phyloP scores from a whole-genome alignment of 2,113 vertebrate genomes.

The Zosterops pallidus region DNA sequence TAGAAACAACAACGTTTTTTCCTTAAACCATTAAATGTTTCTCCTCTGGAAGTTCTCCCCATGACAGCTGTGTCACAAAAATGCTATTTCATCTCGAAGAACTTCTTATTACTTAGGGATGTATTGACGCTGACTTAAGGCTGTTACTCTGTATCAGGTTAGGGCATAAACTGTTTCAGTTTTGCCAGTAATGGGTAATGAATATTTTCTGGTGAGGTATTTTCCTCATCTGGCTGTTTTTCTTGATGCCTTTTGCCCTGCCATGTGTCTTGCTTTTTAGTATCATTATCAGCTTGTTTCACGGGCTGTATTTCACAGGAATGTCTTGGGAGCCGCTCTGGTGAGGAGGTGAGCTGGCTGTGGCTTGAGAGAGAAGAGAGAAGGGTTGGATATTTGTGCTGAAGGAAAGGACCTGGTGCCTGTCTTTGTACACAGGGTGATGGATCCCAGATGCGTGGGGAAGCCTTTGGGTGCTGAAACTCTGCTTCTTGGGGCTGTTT shows the following conservation, averaged over 20 bases:
- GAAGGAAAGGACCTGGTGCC: background rate
- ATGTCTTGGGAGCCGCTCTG: background rate
- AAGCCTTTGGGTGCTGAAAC: background rate
- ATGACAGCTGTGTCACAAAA: background rate
- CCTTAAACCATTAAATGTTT: background rate
- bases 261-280: rapidly evolving
- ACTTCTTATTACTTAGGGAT: background rate
- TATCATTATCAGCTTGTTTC: background rate
- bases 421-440: rapidly evolving
- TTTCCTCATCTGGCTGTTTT: background rate
- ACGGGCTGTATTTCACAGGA: background rate
- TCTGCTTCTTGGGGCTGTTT: background rate
- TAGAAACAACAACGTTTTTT: background rate
- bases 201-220: background rate
- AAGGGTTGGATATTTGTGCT: background rate
- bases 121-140: background rate
- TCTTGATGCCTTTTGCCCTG: background rate
- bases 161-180: background rate
- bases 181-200: background rate
- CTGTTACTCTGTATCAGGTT: background rate
- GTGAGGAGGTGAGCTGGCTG: background rate
- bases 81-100: background rate
- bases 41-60: background rate
- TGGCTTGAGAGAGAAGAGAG: background rate
- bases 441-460: background rate